Base-by-base conservation (phyloP, 2,797 vertebrate species). In the Labroides dimidiatus region DNA sequence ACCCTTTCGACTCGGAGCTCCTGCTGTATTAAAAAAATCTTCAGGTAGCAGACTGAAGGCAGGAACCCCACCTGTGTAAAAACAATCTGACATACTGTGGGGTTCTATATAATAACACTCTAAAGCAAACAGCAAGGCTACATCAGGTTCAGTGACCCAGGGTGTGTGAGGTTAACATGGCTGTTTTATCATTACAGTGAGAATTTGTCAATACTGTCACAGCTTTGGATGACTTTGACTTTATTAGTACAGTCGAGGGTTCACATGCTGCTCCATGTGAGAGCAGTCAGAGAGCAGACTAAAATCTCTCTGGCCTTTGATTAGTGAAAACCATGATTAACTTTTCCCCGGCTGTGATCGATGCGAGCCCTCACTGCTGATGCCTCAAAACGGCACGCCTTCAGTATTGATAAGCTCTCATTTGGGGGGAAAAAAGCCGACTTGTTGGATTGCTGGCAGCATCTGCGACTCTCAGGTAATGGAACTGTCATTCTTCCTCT, bases 401-500 rank as follows among this genome's bases (percentile, higher is more conserved):
- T 85, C 82, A 72, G 82, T 91, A 90, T 92, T 88, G 91, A 92
- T 92, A 91, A 89, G 82, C 86, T 72, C 76, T 91, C 85, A 80
- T 75, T 33, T 16, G 27, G 50, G 17, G 17, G 16, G 27, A 33
- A 60, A 64, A 71, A 72, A 72, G 84, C 74, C 69, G 79, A 80
- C 84, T 84, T 89, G 86, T 86, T 89, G 86, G 87, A 91, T 91
- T 82, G 82, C 84, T 84, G 72, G 78, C 85, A 49, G 80, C 84
- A 73, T 87, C 84, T 84, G 84, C 67, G 79, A 85, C 87, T 89
- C 77, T 72, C 80, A 81, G 87, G 87, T 93, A 92, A 94, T 93
- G 90, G 92, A 93, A 91, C 92, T 92, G 91, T 93, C 92, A 93
- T 93, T 91, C 87, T 90, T 85, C 69, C 84, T 86, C 82, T 69